Evolutionary conservation across 2,797 vertebrate species (phyloP), one percentile per base, ranked within the genome.

Genomic region (Hephaestus fuliginosus): DNA sequence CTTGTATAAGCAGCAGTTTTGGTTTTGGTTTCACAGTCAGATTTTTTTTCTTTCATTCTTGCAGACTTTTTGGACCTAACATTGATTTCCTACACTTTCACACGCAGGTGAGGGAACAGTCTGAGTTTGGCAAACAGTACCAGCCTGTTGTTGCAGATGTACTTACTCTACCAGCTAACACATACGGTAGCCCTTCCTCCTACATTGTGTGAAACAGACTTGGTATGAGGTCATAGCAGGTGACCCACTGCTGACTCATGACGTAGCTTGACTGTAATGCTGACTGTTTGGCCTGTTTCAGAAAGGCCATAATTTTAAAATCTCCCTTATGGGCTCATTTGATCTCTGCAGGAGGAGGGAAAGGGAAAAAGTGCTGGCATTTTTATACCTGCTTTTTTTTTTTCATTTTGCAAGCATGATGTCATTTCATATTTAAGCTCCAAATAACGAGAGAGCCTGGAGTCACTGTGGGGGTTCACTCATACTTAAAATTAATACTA

Each of bases 201-300:
- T 65, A 52, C 76, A 55, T 44, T 80, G 76, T 87, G 73, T 86
- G 74, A 78, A 88, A 76, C 84, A 88, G 69, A 75, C 66, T 77
- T 22, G n/a, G 75, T 33, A 88, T 92, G 89, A 93, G 84, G 88
- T 93, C 89, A 92, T 82, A 49, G 86, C 88, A 91, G 91, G 85
- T 91, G 91, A 95, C 93, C 89, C 82, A 18, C 55, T 78, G 82
- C 88, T 90, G 87, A 93, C 90, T 93, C 89, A 92, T 94, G 92
- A 93, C 82, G 81, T 82, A 81, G 77, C 60, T 74, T 1, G 11
- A 46, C 88, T 91, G 91, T 83, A 89, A 92, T 80, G 90, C 92
- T 86, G 84, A 86, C 83, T 86, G 83, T 85, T 92, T 77, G 84
- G 86, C 76, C 68, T 57, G 80, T 74, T 91, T 88, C 67, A 87